phyloP scores from a whole-genome alignment of 2,888 invertebrate genomes.

The Creontiades dilutus region DNA sequence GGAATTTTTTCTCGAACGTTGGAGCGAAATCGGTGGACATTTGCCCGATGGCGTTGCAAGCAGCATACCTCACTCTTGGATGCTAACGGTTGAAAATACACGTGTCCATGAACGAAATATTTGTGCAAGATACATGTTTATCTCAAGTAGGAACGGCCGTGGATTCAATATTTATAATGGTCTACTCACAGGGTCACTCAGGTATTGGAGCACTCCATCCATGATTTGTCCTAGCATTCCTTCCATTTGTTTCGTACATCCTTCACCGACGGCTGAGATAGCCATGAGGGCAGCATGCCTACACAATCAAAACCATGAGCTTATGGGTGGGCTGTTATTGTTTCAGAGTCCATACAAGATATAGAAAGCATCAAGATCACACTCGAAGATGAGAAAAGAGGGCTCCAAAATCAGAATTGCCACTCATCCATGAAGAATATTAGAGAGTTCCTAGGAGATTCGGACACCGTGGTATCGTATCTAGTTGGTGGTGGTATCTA shows the following conservation, averaged over 20 bases:
- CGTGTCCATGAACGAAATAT: background rate
- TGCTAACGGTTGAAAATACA: conserved; percentile 81
- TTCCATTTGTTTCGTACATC: conserved; percentile 99
- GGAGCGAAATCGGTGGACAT: conserved; percentile 99
- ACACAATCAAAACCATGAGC: conserved; percentile 2
- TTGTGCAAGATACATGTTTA: too few species aligned
- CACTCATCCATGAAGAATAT: too few species aligned
- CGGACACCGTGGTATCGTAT: too few species aligned
- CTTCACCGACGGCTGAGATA: conserved; percentile 98
- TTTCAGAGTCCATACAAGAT: too few species aligned
- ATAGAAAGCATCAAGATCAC: too few species aligned
- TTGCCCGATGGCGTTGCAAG: conserved; percentile 99
- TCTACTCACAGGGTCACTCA: conserved; percentile 87
- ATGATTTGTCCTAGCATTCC: conserved; percentile 94
- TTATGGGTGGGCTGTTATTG: background rate
- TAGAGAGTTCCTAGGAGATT: too few species aligned
- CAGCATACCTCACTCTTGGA: conserved; percentile 95
- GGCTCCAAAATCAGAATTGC: too few species aligned
- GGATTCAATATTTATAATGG: too few species aligned
- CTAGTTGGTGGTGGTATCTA: too few species aligned
- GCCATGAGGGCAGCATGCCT: conserved; percentile 99
- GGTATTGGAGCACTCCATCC: conserved; percentile 91
- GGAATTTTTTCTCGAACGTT: conserved; percentile 97
- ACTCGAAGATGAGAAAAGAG: too few species aligned
- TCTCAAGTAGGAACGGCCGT: too few species aligned